Conservation (phyloP, 2,797 vertebrate genomes). For the Melanotaenia nigrans region DNA sequence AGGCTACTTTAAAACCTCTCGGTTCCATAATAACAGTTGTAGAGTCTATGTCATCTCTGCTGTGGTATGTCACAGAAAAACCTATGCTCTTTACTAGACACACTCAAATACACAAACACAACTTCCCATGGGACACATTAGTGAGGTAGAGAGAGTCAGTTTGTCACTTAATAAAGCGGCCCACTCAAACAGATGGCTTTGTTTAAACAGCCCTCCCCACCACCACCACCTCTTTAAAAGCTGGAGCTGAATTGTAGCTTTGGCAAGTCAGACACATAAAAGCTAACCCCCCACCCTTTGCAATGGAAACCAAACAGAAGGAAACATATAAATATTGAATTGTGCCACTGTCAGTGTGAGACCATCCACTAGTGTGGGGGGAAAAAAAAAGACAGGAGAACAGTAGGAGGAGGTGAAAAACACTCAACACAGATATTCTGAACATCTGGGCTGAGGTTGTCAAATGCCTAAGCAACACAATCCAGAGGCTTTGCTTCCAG, state of each 20-base stretch:
- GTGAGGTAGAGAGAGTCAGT: conserved; percentile 72
- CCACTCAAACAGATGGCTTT: conserved; percentile 81
- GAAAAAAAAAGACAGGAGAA: conserved; percentile 5
- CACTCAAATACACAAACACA: conserved; percentile 34
- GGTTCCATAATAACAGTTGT: conserved; percentile 30
- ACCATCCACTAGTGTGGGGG: conserved; percentile 32
- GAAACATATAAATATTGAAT: conserved; percentile 77
- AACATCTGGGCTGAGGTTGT: conserved; percentile 63
- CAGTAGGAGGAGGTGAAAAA: conserved; percentile 34
- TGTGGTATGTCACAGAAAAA: conserved; percentile 30
- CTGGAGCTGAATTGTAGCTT: conserved; percentile 57
- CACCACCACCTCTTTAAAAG: conserved; percentile 53
- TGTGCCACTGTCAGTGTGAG: conserved; percentile 50
- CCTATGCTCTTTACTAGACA: conserved; percentile 15
- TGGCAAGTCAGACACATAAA: conserved; percentile 68
- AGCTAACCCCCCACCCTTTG: conserved; percentile 44
- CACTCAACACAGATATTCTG: conserved; percentile 36
- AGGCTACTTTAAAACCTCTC: conserved; percentile 33
- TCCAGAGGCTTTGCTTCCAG: conserved; percentile 48
- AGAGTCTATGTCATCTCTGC: conserved; percentile 15
- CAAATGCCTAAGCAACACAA: conserved; percentile 38
- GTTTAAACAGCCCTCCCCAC: conserved; percentile 58
- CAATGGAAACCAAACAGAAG: conserved; percentile 67
- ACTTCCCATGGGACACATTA: conserved; percentile 74
- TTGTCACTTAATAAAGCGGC: conserved; percentile 82